These are phyloP conservation scores for Epirrita christyi DNA, from an alignment of 2,888 invertebrate species.

Conservation along the genomic window DNA sequence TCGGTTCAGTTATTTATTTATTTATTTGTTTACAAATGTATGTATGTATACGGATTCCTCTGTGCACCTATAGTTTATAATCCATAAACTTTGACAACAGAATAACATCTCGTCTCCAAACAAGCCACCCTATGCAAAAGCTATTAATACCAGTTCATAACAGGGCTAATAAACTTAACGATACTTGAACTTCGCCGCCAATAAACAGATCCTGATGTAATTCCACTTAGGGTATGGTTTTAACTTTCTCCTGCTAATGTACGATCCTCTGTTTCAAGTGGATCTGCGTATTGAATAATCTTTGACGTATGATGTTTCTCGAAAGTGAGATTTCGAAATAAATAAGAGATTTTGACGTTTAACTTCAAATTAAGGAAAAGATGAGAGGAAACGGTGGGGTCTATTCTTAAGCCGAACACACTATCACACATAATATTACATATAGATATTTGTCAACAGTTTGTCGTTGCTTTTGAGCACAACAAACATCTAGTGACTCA, in stretches of 20 bases:
- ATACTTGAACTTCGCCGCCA: slow-evolving; percentile 29
- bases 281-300: not conserved
- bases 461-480: too few species aligned
- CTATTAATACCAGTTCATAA: slow-evolving; percentile 19
- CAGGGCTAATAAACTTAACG: slow-evolving; percentile 29
- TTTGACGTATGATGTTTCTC: not conserved
- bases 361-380: too few species aligned
- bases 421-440: too few species aligned
- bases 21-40: too few species aligned
- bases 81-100: not conserved
- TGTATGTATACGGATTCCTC: too few species aligned
- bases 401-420: too few species aligned
- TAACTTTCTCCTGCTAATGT: slow-evolving; percentile 22
- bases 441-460: too few species aligned
- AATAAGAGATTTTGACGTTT: too few species aligned
- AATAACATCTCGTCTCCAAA: slow-evolving; percentile 4
- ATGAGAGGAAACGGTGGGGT: too few species aligned
- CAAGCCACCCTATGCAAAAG: slow-evolving; percentile 18
- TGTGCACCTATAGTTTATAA: too few species aligned
- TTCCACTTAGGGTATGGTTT: slow-evolving; percentile 26
- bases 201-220: slow-evolving; percentile 27
- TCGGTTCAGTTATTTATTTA: too few species aligned
- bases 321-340: not conserved
- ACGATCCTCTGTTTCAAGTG: slow-evolving; percentile 17
- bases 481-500: too few species aligned